Percentiles rank a stretch among this genome's conserved stretches.
Evolutionary conservation across 2,888 invertebrate genomes (phyloP).

Genomic region (Tinea pellionella): DNA sequence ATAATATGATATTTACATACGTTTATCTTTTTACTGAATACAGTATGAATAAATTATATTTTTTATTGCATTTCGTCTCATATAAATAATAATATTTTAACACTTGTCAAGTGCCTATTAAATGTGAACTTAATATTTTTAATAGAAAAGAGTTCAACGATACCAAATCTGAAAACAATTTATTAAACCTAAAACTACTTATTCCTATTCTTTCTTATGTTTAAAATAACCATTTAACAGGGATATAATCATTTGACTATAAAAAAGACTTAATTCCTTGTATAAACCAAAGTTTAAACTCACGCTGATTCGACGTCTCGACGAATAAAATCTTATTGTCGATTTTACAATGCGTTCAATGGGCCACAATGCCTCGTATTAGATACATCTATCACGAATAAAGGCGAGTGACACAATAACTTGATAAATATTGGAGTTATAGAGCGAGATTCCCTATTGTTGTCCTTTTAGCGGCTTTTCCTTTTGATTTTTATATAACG

Average conservation of each 20-base stretch:
- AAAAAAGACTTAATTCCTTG: not conserved
- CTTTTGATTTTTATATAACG: slow-evolving; percentile 21
- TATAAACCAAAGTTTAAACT: slow-evolving; percentile 18
- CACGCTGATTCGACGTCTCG: slow-evolving; percentile 44
- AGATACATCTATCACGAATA: slow-evolving; percentile 20
- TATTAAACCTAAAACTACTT: no score
- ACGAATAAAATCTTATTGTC: slow-evolving; percentile 1
- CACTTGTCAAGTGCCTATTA: no score
- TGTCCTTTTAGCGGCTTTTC: slow-evolving; percentile 20
- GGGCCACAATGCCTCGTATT: slow-evolving; percentile 44
- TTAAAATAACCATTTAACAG: no score
- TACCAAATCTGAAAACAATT: no score
- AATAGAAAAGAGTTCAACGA: not conserved
- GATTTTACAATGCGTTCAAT: slow-evolving; percentile 24
- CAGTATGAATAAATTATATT: not conserved
- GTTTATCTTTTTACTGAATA: not conserved
- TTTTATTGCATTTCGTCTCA: not conserved
- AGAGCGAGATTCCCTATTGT: slow-evolving; percentile 13
- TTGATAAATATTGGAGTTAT: slow-evolving; percentile 43
- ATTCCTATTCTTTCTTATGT: no score
- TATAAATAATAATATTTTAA: not conserved
- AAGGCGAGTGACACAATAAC: slow-evolving; percentile 31
- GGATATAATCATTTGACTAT: not conserved
- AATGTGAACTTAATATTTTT: not conserved
- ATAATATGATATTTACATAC: slow-evolving; percentile 3